phyloP scores from a whole-genome alignment of 92 coral and sea anemone species.

The Nematostella vectensis region DNA sequence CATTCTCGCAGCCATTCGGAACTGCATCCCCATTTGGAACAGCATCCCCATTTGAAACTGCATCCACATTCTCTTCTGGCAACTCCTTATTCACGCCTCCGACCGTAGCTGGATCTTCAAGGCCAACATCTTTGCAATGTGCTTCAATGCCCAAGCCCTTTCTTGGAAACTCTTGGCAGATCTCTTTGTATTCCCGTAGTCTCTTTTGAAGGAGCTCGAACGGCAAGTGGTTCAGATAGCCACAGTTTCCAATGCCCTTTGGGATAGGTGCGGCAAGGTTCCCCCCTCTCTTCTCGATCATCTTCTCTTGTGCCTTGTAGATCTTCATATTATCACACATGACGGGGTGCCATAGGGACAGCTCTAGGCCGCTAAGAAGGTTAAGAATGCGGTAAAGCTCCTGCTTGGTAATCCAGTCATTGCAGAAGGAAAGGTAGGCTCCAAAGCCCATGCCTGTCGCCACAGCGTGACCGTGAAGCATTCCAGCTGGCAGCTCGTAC shows the following conservation, averaged over 20 bases:
- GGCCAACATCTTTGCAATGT: constrained; percentile 61
- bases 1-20: constrained; percentile 13
- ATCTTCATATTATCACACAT: constrained; percentile 30
- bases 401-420: constrained; percentile 27
- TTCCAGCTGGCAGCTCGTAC: constrained; percentile 54
- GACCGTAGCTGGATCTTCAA: constrained; percentile 40
- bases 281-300: constrained; percentile 48
- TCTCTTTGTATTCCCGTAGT: constrained; percentile 34
- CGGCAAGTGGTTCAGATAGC: constrained; percentile 41
- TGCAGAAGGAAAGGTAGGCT: constrained; percentile 44
- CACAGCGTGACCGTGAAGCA: constrained; percentile 71
- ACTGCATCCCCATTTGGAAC: too few relatives aligned
- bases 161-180: constrained; percentile 48
- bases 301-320: constrained; percentile 26
- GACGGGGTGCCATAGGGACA: constrained; percentile 61
- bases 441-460: constrained; percentile 68
- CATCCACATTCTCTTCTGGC: constrained; percentile 15
- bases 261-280: constrained; percentile 62
- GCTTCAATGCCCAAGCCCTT: constrained; percentile 47
- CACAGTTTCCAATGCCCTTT: constrained; percentile 53
- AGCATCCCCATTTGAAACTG: background rate
- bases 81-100: constrained; percentile 21
- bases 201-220: constrained; percentile 32
- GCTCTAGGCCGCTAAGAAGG: constrained; percentile 34
- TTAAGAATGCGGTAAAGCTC: constrained; percentile 46